Base-by-base conservation (phyloP, 2,113 vertebrate species). In the Noturus placidus region DNA sequence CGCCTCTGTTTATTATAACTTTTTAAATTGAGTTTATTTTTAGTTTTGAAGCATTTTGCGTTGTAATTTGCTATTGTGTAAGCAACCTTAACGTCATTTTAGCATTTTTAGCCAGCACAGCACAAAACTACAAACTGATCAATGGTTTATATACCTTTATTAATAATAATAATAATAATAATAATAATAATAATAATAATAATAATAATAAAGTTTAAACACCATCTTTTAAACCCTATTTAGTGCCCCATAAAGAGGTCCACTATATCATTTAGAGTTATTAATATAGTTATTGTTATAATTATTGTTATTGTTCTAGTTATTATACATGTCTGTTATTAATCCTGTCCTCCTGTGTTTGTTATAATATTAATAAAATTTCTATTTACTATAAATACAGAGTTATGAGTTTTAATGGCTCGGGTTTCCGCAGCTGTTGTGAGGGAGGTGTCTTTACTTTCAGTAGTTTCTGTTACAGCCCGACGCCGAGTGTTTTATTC, bases 371-470 rank as follows among this genome's bases (percentile, higher is more conserved):
- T 59, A 59, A 59, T 59, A 22, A 10, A 1, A 10, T 63, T 27
- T 0, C 8, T 30, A n/a, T 15, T 33, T 67, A 5, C 63, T n/a
- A 33, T 69, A 69, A 69, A 33, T 33, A 33, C 27, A 33, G n/a
- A 57, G 27, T 4, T 27, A 9, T 79, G n/a, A 20, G 61, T 65
- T 65, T 65, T 5, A 13, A 1, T 3, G 9, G 2, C 61, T 65
- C 61, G 1, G 22, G 76, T 86, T 86, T 80, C 70, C 30, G 52
- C 88, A 77, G 69, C 79, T 77, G 88, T 69, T 46, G 4, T 38
- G 15, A 38, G 33, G 67, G 15, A 35, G 67, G 63, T 13, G 63
- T 30, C 22, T 61, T 15, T 10, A 65, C 27, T 30, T n/a, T n/a
- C 63, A 54, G 52, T 14, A 54, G 0, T 61, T 61, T 20, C 57